Evolutionary conservation across 2,888 invertebrate species (phyloP), one percentile per base, ranked within the genome.

Genomic region (Drosophila diplacantha): DNA sequence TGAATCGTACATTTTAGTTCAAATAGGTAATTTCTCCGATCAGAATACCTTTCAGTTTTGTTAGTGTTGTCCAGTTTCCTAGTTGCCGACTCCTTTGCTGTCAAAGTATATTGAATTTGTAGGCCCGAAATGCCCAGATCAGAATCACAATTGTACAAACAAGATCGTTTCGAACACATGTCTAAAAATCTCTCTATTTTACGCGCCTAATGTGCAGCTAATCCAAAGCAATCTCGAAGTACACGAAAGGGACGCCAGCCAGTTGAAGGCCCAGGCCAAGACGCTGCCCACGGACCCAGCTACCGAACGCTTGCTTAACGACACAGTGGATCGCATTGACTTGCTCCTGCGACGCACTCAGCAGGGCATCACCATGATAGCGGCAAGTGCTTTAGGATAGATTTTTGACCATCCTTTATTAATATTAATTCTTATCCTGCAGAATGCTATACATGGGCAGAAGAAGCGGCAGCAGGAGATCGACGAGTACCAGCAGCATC

Each of bases 291-390:
- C 91, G 58, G 94, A 94, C 87, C 87, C 90, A 38, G 94, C 93
- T 80, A 91, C 85, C 1, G 86, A 87, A 56, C 85, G 87, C 20
- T 47, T 84, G 44, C 75, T 88, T 0, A 85, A 81, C 73, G 86
- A 86, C 49, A 91, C 94, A 79, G 91, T 91, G 74, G 90, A 91
- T 49, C 91, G 92, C 72, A 92, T 95, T 64, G 89, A 91, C 52
- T 91, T 91, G 56, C 89, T 95, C 37, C 85, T 93, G 54, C 89
- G 90, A 2, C 93, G 94, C 82, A 93, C 94, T 0, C 91, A 93
- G 54, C 91, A 93, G 85, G 93, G 94, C 64, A 90, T 91, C 37
- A 87, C 85, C 39, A 87, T 88, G 71, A 85, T 91, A 55, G 89
- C 90, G 76, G 89, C 89, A 76, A 83, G 81, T 81, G 9, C 20